phyloP scores from a whole-genome alignment of 2,888 invertebrate genomes.

The Clostera curtula region DNA sequence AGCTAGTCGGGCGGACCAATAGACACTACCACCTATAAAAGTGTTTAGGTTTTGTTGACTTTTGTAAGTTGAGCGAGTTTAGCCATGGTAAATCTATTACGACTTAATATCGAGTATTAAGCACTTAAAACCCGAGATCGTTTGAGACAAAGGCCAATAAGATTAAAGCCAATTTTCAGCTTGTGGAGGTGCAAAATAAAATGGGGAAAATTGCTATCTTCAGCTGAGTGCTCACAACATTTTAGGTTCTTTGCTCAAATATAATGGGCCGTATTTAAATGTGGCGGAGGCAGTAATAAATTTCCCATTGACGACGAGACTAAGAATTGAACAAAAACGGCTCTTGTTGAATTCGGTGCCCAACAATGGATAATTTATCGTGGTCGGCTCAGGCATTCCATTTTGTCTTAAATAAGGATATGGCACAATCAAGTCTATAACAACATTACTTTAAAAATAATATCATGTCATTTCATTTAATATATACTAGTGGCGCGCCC shows the following conservation, averaged over 20 bases:
- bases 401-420: slow-evolving; percentile 47
- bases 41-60: no score
- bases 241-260: slow-evolving; percentile 46
- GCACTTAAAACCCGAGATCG: no score
- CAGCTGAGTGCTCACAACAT: slow-evolving; percentile 49
- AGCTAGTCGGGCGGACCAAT: no score
- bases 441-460: slow-evolving; percentile 16
- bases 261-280: slow-evolving; percentile 70
- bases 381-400: slow-evolving; percentile 45
- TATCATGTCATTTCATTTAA: no score
- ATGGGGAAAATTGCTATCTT: slow-evolving; percentile 47
- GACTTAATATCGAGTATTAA: no score
- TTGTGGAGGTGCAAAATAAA: slow-evolving; percentile 36
- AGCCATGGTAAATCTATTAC: no score
- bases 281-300: slow-evolving; percentile 63
- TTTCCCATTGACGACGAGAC: slow-evolving; percentile 68
- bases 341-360: slow-evolving; percentile 59
- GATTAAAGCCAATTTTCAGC: slow-evolving; percentile 28
- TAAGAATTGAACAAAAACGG: slow-evolving; percentile 73
- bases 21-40: no score
- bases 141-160: no score
- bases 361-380: slow-evolving; percentile 72
- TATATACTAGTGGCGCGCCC: no score
- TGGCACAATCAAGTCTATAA: slow-evolving; percentile 32
- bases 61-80: no score